Evolutionary conservation across 1,140 invertebrate genomes (phyloP).

Genomic region (Eciton burchellii): DNA sequence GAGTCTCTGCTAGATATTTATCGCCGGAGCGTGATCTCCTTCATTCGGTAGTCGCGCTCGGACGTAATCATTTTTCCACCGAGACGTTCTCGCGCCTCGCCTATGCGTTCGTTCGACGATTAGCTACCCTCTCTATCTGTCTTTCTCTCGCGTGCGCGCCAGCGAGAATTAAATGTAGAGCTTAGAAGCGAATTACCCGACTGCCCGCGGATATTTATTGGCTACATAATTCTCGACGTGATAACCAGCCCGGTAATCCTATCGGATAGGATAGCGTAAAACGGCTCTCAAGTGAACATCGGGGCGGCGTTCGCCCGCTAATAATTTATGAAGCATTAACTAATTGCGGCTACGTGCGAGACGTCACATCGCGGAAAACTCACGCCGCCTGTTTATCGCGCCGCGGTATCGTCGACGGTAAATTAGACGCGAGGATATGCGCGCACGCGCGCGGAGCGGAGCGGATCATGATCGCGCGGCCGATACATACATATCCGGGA

Average conservation of each 20-base stretch:
- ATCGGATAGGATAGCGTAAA: constrained; percentile 38
- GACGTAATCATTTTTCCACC: neutral
- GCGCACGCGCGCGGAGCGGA: constrained; percentile 11
- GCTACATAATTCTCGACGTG: constrained; percentile 39
- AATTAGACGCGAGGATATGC: constrained; percentile 26
- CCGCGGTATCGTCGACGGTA: constrained; percentile 34
- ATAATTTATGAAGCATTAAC: constrained; percentile 48
- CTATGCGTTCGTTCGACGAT: neutral
- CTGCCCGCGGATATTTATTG: constrained; percentile 46
- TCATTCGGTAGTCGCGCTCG: constrained; percentile 4
- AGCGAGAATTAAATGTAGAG: constrained; percentile 37
- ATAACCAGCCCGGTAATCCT: constrained; percentile 8
- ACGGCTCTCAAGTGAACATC: constrained; percentile 38
- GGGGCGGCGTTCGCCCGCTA: neutral
- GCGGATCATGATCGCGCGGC: constrained; percentile 28
- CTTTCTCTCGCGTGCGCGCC: constrained; percentile 4
- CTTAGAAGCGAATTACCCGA: constrained; percentile 52
- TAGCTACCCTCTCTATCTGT: no score
- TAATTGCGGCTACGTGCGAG: constrained; percentile 24
- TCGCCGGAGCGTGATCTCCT: neutral
- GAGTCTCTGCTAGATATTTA: constrained; percentile 33
- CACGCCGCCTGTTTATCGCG: constrained; percentile 22
- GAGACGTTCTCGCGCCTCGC: neutral
- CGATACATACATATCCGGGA: constrained; percentile 45
- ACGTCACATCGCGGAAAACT: constrained; percentile 10